These are phyloP conservation scores for Streblospio benedicti DNA, from an alignment of 1,140 invertebrate species.

Conservation along the genomic window DNA sequence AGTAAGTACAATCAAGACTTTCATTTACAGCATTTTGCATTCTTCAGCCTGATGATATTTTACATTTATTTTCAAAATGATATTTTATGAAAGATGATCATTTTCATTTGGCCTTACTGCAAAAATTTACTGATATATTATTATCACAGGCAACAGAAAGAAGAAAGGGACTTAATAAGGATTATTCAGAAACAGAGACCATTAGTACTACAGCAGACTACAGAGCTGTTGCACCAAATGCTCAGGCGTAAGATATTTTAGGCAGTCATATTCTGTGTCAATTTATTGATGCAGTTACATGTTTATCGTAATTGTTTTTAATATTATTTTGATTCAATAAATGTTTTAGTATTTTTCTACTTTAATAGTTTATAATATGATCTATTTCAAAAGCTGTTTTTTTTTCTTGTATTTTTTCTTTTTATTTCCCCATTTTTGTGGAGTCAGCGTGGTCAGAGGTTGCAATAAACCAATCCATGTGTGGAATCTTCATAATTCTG, in stretches of 20 bases:
- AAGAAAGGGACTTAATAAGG: constrained; percentile 72
- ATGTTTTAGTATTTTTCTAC: too few relatives aligned
- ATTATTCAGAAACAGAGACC: constrained; percentile 72
- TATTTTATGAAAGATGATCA: background rate
- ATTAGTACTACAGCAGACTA: constrained; percentile 82
- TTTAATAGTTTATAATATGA: too few relatives aligned
- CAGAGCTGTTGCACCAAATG: constrained; percentile 85
- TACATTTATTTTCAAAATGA: background rate
- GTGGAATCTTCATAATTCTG: too few relatives aligned
- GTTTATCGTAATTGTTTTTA: background rate
- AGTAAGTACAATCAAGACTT: constrained; percentile 24
- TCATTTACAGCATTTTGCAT: background rate
- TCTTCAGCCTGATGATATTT: background rate
- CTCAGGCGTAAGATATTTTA: constrained; percentile 78
- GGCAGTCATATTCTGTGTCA: background rate
- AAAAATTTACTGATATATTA: background rate
- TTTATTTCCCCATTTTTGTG: too few relatives aligned
- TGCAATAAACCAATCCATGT: too few relatives aligned
- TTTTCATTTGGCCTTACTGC: background rate
- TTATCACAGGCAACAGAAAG: constrained; percentile 68
- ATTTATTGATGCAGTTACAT: background rate
- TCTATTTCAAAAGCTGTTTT: too few relatives aligned
- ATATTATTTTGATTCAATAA: too few relatives aligned
- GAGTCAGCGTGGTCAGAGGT: too few relatives aligned
- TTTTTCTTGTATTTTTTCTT: too few relatives aligned